These are phyloP conservation scores for Bugula neritina DNA, from an alignment of 2,888 invertebrate genomes.

Conservation along the genomic window DNA sequence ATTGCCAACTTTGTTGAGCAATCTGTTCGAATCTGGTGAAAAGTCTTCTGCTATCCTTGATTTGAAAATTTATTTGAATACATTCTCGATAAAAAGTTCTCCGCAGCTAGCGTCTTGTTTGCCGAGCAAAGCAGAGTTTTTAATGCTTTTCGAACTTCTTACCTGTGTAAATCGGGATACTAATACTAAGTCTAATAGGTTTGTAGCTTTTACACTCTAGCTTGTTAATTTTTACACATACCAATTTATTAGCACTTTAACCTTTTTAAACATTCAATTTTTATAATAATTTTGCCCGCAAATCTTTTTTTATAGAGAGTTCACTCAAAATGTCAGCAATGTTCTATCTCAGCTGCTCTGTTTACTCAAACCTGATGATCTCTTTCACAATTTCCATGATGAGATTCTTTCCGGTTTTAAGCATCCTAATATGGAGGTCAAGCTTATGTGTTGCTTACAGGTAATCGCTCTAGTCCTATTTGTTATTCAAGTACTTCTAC, in stretches of 20 bases:
- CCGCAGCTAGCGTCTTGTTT: too few relatives aligned
- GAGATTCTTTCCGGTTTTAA: background rate
- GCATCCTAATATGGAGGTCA: background rate
- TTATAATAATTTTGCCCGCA: too few relatives aligned
- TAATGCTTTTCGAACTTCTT: too few relatives aligned
- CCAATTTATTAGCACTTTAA: too few relatives aligned
- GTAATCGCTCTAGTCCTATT: background rate
- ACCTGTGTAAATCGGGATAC: too few relatives aligned
- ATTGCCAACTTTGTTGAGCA: background rate
- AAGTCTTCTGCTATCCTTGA: background rate
- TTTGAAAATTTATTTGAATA: background rate
- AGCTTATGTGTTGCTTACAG: background rate
- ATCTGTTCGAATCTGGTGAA: background rate
- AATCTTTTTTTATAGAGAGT: background rate
- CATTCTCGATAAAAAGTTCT: too few relatives aligned
- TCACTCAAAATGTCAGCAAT: background rate
- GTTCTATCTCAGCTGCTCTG: background rate
- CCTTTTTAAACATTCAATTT: too few relatives aligned
- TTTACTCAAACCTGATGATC: background rate
- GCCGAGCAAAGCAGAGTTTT: too few relatives aligned
- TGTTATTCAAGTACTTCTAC: background rate
- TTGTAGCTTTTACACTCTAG: too few relatives aligned
- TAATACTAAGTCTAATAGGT: too few relatives aligned
- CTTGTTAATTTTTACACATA: too few relatives aligned
- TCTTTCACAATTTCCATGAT: background rate